Evolutionary conservation across 2,113 vertebrate genomes (phyloP), one percentile per base, ranked within the genome.

Genomic region (Mus spicilegus): DNA sequence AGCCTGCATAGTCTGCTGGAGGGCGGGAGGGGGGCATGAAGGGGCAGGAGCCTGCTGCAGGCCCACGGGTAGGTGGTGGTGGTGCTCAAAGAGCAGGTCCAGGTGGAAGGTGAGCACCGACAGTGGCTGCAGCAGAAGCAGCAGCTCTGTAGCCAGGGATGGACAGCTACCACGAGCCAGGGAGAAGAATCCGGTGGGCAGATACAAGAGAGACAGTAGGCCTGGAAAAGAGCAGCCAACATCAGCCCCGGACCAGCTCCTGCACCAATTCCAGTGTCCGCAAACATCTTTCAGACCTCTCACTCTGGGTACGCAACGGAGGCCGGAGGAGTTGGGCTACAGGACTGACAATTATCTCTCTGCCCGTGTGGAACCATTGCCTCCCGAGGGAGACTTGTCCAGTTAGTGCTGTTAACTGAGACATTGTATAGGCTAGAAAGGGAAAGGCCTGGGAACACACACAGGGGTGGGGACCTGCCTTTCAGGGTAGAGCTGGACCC

Each of bases 1-100:
- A 0, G 99, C 99, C n/a, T 99, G 99, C 94, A 99, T 97, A 0
- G 99, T 99, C 97, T 99, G 99, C 93, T 99, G 99, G 95, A 99
- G 98, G 39, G 98, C 98, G 49, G 99, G 98, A 73, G 99, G 99
- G 0, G 99, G 98, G 96, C 3, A 88, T 1, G 24, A 98, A 70
- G 28, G 98, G 26, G 98, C 98, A 49, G 99, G 98, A 81, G 99
- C 98, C 30, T 98, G 98, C 94, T 17, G 72, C 0, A 14, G 99
- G 95, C 39, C 99, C 88, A 98, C 1, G 0, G 98, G 98, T 75
- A 98, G 98, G 96, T 98, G 98, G 67, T 99, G 97, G 92, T 98
- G 99, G 96, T 99, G 98, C 19, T 99, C 99, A 0, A 99, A 99
- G 85, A 99, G 98, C 90, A 99, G 96, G 95, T 99, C 99, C 24